Conservation (phyloP, 2,888 invertebrate species). For the Neuroscelio doddi region DNA sequence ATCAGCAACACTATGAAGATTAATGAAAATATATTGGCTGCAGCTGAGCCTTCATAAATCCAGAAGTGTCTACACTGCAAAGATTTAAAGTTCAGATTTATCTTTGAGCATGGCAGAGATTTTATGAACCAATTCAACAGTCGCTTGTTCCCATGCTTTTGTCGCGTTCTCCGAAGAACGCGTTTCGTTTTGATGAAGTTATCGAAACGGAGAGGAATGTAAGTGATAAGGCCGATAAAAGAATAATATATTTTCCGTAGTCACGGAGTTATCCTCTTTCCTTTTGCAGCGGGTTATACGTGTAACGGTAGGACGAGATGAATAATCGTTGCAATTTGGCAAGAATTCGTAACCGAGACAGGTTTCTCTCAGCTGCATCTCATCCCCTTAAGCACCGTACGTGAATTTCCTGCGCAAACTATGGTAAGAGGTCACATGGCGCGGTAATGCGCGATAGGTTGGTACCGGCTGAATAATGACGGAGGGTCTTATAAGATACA, state of each 20-base stretch:
- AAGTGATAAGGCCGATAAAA: slow-evolving; percentile 42
- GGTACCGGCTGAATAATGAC: slow-evolving; percentile 55
- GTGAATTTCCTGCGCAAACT: slow-evolving; percentile 40
- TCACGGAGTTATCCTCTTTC: slow-evolving; percentile 24
- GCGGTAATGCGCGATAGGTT: slow-evolving; percentile 53
- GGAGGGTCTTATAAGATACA: slow-evolving; percentile 43
- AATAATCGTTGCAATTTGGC: slow-evolving; percentile 46
- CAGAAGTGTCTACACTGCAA: no score
- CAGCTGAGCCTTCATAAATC: no score
- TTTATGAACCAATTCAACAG: not conserved
- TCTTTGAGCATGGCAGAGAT: no score
- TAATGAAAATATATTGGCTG: no score
- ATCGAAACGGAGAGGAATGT: slow-evolving; percentile 28
- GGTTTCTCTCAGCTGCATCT: slow-evolving; percentile 31
- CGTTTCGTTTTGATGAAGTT: slow-evolving; percentile 27
- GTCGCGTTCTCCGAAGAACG: slow-evolving; percentile 2
- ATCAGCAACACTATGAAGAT: no score
- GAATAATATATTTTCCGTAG: slow-evolving; percentile 32
- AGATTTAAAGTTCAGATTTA: not conserved
- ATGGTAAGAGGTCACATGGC: slow-evolving; percentile 48
- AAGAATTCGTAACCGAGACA: slow-evolving; percentile 38
- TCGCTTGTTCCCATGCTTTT: not conserved
- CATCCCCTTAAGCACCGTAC: slow-evolving; percentile 35
- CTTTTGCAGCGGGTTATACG: slow-evolving; percentile 28
- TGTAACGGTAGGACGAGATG: slow-evolving; percentile 45